These are phyloP conservation scores for Iphiclides podalirius DNA, from an alignment of 2,888 invertebrate species.

Conservation along the genomic window DNA sequence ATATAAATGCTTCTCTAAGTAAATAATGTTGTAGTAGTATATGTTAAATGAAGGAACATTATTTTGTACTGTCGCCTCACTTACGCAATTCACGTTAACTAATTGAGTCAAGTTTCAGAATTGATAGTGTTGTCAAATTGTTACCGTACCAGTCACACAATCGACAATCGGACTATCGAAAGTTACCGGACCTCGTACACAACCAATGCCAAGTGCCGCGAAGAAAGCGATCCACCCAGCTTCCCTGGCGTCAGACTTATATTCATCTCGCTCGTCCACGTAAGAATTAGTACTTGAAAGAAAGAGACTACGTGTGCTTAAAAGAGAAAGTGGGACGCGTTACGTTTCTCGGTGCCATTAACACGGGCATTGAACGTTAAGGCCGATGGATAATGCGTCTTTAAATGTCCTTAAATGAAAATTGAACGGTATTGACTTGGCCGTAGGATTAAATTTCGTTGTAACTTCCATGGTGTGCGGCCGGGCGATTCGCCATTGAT, in stretches of 20 bases:
- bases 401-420: constrained; percentile 30
- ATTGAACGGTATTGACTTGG: constrained; percentile 28
- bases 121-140: constrained; percentile 36
- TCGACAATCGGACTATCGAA: constrained; percentile 67
- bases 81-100: constrained; percentile 21
- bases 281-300: constrained; percentile 40
- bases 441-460: constrained; percentile 29
- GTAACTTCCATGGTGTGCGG: constrained; percentile 38
- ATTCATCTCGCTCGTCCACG: constrained; percentile 58
- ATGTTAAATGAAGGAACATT: too few relatives aligned
- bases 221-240: constrained; percentile 78
- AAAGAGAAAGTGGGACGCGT: constrained; percentile 80
- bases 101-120: constrained; percentile 7
- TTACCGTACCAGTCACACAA: constrained; percentile 36
- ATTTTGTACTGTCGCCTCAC: background rate
- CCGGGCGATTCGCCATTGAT: constrained; percentile 44
- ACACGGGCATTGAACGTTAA: constrained; percentile 76
- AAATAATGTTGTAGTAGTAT: too few relatives aligned
- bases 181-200: constrained; percentile 76
- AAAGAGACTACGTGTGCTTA: constrained; percentile 69
- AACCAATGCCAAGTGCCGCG: constrained; percentile 76
- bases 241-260: constrained; percentile 50
- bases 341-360: constrained; percentile 77
- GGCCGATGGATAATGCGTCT: constrained; percentile 60
- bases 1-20: too few relatives aligned